Percentiles rank a stretch among this genome's conserved stretches.
phyloP scores from a whole-genome alignment of 2,113 vertebrate species.

The Tenebrosternarchus preto region DNA sequence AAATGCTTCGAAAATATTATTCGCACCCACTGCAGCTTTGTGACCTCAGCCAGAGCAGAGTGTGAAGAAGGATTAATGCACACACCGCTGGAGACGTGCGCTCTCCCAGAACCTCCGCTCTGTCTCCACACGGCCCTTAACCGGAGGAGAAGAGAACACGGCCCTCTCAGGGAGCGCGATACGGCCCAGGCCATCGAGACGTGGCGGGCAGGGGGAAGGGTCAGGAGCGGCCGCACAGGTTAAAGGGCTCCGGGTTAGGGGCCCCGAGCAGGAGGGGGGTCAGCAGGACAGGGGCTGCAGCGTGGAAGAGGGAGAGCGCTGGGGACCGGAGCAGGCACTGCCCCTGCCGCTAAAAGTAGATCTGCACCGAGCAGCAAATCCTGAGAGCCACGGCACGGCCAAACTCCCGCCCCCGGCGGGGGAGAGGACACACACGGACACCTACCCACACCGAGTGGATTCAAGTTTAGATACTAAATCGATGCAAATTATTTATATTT shows the following conservation, averaged over 20 bases:
- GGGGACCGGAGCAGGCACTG: constrained; percentile 63
- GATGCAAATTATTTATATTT: too few species aligned
- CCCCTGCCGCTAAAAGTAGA: constrained; percentile 69
- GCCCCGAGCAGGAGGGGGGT: constrained; percentile 35
- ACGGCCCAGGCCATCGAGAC: constrained; percentile 1
- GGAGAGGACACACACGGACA: neutral
- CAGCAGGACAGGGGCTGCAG: constrained; percentile 55
- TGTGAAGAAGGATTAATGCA: too few species aligned
- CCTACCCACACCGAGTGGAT: too few species aligned
- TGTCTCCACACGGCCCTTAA: too few species aligned
- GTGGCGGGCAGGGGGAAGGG: constrained; percentile 5
- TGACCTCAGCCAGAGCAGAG: too few species aligned
- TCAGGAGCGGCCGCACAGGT: constrained; percentile 38
- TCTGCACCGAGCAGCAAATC: constrained; percentile 67
- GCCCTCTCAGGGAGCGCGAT: neutral
- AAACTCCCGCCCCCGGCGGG: constrained; percentile 54
- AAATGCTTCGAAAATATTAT: too few species aligned
- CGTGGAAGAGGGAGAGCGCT: constrained; percentile 69
- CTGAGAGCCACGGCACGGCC: constrained; percentile 66
- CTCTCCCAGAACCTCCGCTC: too few species aligned
- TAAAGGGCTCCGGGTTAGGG: constrained; percentile 50
- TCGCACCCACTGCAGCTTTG: too few species aligned
- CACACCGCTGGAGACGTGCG: too few species aligned
- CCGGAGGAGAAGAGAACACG: neutral
- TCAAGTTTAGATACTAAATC: too few species aligned